phyloP scores from a whole-genome alignment of 2,113 vertebrate genomes.

The Chiloscyllium plagiosum region DNA sequence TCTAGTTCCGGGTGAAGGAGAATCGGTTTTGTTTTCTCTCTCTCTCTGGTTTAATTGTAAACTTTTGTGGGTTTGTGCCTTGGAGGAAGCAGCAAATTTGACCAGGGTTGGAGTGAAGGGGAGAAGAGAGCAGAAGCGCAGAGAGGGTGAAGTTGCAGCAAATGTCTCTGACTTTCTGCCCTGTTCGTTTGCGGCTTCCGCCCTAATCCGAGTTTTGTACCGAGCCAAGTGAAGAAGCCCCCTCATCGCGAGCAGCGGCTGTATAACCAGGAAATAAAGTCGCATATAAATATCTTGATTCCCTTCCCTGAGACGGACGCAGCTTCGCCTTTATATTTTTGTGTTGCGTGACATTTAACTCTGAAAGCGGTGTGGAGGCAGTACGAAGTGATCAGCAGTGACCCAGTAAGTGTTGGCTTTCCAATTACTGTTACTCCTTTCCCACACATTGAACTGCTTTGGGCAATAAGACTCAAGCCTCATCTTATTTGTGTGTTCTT shows the following conservation, averaged over 20 bases:
- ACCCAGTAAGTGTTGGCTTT: background rate
- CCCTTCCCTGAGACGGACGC: background rate
- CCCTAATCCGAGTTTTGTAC: too few relatives aligned
- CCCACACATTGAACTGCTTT: background rate
- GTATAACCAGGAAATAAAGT: background rate
- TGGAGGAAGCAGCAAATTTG: background rate
- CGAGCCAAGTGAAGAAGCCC: background rate
- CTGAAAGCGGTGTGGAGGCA: background rate
- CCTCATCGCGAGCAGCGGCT: background rate
- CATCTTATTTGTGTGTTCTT: background rate
- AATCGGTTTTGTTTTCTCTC: background rate
- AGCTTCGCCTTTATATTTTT: background rate
- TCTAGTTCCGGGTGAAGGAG: conserved; percentile 29
- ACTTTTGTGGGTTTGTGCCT: background rate
- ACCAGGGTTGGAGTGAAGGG: background rate
- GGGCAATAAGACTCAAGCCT: background rate
- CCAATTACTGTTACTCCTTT: background rate
- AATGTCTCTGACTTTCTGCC: background rate
- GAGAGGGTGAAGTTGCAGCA: background rate
- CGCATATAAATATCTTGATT: background rate
- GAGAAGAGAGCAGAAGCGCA: too few relatives aligned
- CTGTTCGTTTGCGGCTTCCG: background rate
- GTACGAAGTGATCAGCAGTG: background rate
- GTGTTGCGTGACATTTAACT: background rate
- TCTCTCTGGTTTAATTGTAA: background rate